These are phyloP conservation scores for Poicephalus meyeri DNA, from an alignment of 2,113 vertebrate species.

Conservation along the genomic window DNA sequence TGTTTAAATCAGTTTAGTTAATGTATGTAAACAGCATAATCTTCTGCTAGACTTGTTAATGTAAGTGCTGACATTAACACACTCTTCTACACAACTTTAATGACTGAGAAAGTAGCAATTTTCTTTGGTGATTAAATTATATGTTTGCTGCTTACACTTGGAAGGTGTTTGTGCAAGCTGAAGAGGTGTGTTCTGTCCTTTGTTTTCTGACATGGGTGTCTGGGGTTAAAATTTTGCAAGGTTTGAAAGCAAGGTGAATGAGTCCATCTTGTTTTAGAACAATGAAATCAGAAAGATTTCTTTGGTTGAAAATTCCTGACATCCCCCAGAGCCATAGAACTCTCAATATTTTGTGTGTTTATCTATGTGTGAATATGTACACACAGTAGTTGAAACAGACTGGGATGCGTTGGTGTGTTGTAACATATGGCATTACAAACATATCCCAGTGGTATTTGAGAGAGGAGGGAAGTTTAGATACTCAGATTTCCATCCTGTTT, in stretches of 20 bases:
- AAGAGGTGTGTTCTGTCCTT: not conserved
- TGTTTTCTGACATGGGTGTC: not conserved
- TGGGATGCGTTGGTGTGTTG: not conserved
- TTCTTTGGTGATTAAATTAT: slow-evolving; percentile 40
- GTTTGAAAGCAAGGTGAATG: not conserved
- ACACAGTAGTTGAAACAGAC: not conserved
- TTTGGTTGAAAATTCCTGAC: not conserved
- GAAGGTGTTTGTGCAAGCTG: slow-evolving; percentile 21
- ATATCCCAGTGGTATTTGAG: not conserved
- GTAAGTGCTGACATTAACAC: slow-evolving; percentile 60
- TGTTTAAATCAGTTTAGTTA: slow-evolving; percentile 58
- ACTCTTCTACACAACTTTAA: slow-evolving; percentile 52
- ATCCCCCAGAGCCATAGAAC: not conserved
- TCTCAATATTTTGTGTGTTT: slow-evolving; percentile 13
- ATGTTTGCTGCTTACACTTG: not conserved
- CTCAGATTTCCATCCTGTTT: not conserved
- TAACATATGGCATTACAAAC: slow-evolving; percentile 34
- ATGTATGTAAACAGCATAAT: slow-evolving; percentile 60
- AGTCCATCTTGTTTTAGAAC: not conserved
- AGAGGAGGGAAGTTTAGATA: slow-evolving; percentile 10
- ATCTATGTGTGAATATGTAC: not conserved
- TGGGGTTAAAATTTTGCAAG: not conserved
- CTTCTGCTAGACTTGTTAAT: slow-evolving; percentile 65
- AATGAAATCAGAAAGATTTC: not conserved
- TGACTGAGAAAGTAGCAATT: slow-evolving; percentile 57